These are phyloP conservation scores for Tragopan temminckii DNA, from an alignment of 2,797 vertebrate genomes.

Conservation along the genomic window DNA sequence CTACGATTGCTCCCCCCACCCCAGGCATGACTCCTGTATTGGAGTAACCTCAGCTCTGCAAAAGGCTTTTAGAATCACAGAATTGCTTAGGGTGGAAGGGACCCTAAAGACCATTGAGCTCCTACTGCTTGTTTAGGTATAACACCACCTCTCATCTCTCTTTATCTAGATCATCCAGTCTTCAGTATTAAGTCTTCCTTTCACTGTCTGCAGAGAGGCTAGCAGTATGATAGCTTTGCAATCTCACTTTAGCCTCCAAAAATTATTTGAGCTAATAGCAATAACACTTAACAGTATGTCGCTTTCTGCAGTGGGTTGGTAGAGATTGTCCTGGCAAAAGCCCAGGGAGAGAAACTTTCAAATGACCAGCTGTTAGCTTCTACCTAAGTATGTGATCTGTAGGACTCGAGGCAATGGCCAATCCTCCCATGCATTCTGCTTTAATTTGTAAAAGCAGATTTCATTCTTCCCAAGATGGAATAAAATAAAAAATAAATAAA, in stretches of 20 bases:
- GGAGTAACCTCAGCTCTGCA: not conserved
- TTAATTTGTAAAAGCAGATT: not conserved
- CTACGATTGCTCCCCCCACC: not conserved
- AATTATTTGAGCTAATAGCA: not conserved
- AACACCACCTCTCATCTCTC: not conserved
- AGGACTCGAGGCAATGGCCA: not conserved
- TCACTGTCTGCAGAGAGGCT: not conserved
- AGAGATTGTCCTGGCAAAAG: constrained; percentile 19
- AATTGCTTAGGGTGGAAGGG: too few relatives aligned
- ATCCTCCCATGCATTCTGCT: not conserved
- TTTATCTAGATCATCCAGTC: not conserved
- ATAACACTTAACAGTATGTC: not conserved
- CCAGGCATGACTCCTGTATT: not conserved
- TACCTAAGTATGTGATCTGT: not conserved
- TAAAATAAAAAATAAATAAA: too few relatives aligned
- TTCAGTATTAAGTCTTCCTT: not conserved
- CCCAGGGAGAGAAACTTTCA: not conserved
- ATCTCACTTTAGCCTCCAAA: not conserved
- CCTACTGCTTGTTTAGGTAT: not conserved
- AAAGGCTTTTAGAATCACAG: not conserved
- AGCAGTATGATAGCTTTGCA: not conserved
- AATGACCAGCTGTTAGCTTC: not conserved
- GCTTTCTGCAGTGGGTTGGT: not conserved
- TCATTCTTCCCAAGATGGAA: not conserved
- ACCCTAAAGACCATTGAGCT: not conserved